phyloP scores from a whole-genome alignment of 1,140 invertebrate genomes.

The Cydia strobilella region DNA sequence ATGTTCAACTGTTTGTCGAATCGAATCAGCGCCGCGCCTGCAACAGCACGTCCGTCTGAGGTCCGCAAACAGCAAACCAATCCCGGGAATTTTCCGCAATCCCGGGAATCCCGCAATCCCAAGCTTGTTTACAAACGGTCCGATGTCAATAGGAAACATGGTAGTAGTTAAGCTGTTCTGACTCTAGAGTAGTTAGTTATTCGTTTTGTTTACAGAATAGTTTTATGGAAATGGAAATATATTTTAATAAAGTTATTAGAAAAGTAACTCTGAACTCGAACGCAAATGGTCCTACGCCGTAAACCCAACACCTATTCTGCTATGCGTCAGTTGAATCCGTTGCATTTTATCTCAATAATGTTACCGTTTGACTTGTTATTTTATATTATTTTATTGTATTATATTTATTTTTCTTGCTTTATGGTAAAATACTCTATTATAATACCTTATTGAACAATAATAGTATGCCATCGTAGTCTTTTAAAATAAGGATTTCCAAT shows the following conservation, averaged over 20 bases:
- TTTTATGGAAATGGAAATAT: not conserved
- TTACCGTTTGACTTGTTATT: too few relatives aligned
- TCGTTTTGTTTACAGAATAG: not conserved
- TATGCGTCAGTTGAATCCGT: too few relatives aligned
- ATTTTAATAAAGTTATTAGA: not conserved
- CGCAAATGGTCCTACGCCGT: too few relatives aligned
- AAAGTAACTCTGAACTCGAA: too few relatives aligned
- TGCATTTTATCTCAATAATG: too few relatives aligned
- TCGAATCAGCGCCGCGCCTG: slow-evolving; percentile 14
- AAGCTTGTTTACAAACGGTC: not conserved
- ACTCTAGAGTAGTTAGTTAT: not conserved
- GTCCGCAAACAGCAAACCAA: slow-evolving; percentile 55
- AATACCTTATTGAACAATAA: too few relatives aligned
- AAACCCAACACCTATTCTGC: too few relatives aligned
- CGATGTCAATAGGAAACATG: not conserved
- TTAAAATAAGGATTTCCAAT: too few relatives aligned
- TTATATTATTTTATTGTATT: too few relatives aligned
- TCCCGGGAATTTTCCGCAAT: slow-evolving; percentile 32
- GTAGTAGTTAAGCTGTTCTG: not conserved
- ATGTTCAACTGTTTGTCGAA: slow-evolving; percentile 20
- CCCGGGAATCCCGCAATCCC: not conserved
- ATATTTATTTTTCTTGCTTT: too few relatives aligned
- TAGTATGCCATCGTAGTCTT: too few relatives aligned
- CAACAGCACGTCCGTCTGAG: slow-evolving; percentile 42
- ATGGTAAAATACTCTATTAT: too few relatives aligned